A percentile compares a stretch with the other conserved stretches of the same genome.
These are phyloP conservation scores for Luffia ferchaultella DNA, from an alignment of 2,888 invertebrate species.

Conservation along the genomic window DNA sequence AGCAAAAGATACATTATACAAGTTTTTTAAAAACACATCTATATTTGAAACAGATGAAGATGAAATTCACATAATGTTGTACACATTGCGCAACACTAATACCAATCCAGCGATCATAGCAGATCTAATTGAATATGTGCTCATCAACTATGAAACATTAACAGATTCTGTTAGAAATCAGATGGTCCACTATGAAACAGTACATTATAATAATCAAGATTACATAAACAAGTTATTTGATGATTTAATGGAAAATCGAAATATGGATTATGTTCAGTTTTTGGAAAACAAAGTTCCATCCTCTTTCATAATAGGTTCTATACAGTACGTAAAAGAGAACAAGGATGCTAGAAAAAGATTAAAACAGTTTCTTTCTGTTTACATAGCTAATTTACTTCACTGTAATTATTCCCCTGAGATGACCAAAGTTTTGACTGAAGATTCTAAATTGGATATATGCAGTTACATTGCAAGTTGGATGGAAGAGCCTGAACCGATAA, in stretches of 20 bases:
- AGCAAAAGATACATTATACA: conserved; percentile 60
- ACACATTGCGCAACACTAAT: conserved; percentile 45
- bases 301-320: conserved; percentile 46
- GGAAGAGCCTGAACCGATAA: conserved; percentile 28
- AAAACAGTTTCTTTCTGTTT: conserved; percentile 44
- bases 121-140: conserved; percentile 41
- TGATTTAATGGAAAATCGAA: conserved; percentile 41
- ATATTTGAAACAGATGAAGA: conserved; percentile 70
- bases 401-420: conserved; percentile 61
- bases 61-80: conserved; percentile 75
- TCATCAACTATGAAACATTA: conserved; percentile 36
- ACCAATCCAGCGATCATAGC: conserved; percentile 35
- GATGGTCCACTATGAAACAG: conserved; percentile 40
- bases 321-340: conserved; percentile 38
- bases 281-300: conserved; percentile 48
- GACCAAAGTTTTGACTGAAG: conserved; percentile 55
- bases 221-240: conserved; percentile 41
- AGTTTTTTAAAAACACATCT: conserved; percentile 68
- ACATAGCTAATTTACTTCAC: conserved; percentile 66
- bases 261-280: conserved; percentile 35
- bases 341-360: conserved; percentile 40
- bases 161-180: conserved; percentile 38
- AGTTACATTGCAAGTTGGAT: conserved; percentile 63
- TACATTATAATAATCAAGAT: conserved; percentile 32
- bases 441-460: conserved; percentile 46